A percentile compares a stretch with the other conserved stretches of the same genome.
These are phyloP conservation scores for Eudorcas thomsonii DNA, from an alignment of 2,113 vertebrate genomes.

Conservation along the genomic window DNA sequence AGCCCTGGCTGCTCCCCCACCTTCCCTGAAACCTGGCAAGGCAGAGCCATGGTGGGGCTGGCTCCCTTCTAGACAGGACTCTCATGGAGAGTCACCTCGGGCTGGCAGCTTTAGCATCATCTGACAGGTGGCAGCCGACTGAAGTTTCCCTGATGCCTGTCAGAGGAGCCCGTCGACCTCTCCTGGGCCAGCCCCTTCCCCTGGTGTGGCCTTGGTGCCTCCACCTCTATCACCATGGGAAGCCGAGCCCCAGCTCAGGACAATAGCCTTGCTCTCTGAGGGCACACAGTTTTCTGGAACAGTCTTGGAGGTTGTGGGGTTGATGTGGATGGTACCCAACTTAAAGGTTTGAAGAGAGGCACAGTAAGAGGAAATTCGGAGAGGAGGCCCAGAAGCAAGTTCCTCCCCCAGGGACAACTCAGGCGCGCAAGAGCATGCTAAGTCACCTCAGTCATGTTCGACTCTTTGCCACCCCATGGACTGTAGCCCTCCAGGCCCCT, in stretches of 20 bases:
- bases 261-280: neutral
- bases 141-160: fast-evolving
- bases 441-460: neutral
- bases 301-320: too few species aligned
- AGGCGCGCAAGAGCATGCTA: fast-evolving
- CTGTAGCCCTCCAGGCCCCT: neutral
- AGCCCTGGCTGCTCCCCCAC: neutral
- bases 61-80: slow-evolving; percentile 36
- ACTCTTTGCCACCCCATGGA: neutral
- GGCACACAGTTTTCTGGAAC: neutral
- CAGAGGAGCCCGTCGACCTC: neutral
- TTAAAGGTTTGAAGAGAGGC: neutral
- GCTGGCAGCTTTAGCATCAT: neutral
- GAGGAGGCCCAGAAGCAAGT: neutral
- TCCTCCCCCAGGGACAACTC: neutral
- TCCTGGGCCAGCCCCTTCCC: fast-evolving
- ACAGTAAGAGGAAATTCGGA: neutral
- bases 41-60: neutral
- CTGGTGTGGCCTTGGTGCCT: fast-evolving
- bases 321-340: neutral
- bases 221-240: neutral
- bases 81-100: fast-evolving
- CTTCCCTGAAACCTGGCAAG: neutral
- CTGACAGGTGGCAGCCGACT: neutral
- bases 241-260: neutral